Base-by-base conservation (phyloP, 2,888 invertebrate genomes). In the Caenorhabditis drosophilae region DNA sequence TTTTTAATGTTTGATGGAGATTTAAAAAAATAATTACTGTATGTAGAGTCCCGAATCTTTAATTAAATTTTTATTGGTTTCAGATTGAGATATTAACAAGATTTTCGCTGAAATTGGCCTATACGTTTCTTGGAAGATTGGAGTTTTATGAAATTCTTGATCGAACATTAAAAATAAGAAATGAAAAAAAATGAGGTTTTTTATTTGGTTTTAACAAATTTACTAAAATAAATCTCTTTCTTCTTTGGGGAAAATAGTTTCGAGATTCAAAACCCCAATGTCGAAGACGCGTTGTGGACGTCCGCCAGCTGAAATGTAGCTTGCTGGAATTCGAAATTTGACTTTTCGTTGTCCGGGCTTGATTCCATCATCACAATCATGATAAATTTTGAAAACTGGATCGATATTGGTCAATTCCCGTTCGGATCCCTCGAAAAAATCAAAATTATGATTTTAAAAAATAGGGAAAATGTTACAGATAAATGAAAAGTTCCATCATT, bases 211-310 rank as follows among this genome's bases (percentile, higher is more conserved):
- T 31, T 6, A 31, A 31, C 31, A 31, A 31, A 31, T 31, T 9
- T 6, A 9, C 31, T 62, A 73, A 36, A 73, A 41, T 34, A 81
- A 63, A 56, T 81, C 79, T 18, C 80, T 62, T 48, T 81, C 77
- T 46, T 81, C 81, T 34, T 71, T 68, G 27, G 76, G 76, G 72
- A 81, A 80, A 40, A 77, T 75, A 22, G 80, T 80, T 54, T 81
- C 80, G 45, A 81, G 62, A 58, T 81, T 81, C 20, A 81, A 63
- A 15, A 70, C 66, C 50, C 77, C 77, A 22, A 77, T 71, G 27
- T 75, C 73, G 54, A 77, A 76, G 15, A 59, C 54, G 50, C 67
- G 69, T 50, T 62, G 57, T 18, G 76, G 66, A 15, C 63, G 58
- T 35, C 70, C 70, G 18, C 75, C 76, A 22, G 71, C 49, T 15